Base-by-base conservation (phyloP, 2,888 invertebrate species). In the Protophormia terraenovae region DNA sequence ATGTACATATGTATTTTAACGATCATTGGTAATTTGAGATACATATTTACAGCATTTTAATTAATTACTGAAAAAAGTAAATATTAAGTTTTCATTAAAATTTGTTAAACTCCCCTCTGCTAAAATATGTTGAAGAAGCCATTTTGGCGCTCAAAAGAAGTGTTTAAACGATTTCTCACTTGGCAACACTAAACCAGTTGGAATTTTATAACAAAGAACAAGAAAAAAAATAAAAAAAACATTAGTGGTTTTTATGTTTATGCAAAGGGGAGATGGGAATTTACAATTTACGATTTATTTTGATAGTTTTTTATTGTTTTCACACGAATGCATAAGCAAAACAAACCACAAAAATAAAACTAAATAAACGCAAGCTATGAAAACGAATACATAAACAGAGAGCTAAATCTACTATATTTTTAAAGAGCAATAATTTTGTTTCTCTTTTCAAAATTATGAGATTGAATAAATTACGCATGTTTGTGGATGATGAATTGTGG, bases 281-380 rank as follows among this genome's bases (percentile, higher is more conserved):
- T 64, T 75, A 73, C 60, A 83, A 83, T 78, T 78, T 83, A 84
- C 64, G 83, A 84, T 84, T 79, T 84, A 75, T 84, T 83, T 83
- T 83, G 77, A 83, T 79, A 77, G 16, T 58, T 66, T 77, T 69
- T 69, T 62, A 35, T 67, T 67, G 22, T 58, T 27, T 73, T 80
- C 29, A 29, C 16, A 47, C 38, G 72, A 78, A 67, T 16, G 45
- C 35, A 55, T 19, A 69, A 62, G 62, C 72, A 69, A 47, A 78
- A 78, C 82, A 73, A 58, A 83, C 38, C 62, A 53, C 22, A 58
- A 62, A 27, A 67, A 66, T 24, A 14, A 60, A 62, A 71, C 27
- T 41, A 29, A 38, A 22, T 32, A 6, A 35, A 22, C 16, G 1
- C 47, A 19, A 47, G 22, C 16, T 2, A 32, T n/a, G n/a, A 10